A percentile compares a stretch with the other conserved stretches of the same genome.
These are phyloP conservation scores for Tiphia femorata DNA, from an alignment of 2,888 invertebrate species.

Conservation along the genomic window DNA sequence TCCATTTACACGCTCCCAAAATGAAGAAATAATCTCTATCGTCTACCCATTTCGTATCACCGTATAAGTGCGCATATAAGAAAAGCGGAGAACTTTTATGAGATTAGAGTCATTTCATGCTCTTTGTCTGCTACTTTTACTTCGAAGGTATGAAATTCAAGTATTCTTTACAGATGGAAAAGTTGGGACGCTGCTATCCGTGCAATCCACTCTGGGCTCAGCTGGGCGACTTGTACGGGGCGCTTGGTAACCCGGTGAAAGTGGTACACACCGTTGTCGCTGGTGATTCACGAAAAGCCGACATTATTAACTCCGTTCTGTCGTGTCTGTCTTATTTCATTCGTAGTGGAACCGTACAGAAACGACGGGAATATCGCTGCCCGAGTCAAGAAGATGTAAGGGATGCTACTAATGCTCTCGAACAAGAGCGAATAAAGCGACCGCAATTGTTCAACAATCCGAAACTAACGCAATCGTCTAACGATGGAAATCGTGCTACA, in stretches of 20 bases:
- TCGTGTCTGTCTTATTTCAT: constrained; percentile 89
- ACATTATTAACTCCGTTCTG: constrained; percentile 80
- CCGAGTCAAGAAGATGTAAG: constrained; percentile 53
- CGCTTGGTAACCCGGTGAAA: constrained; percentile 82
- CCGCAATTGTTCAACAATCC: constrained; percentile 34
- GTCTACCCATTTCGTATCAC: too few relatives aligned
- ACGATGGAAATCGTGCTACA: constrained; percentile 19
- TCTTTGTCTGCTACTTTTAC: background rate
- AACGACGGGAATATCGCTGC: constrained; percentile 52
- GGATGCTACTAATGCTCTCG: constrained; percentile 52
- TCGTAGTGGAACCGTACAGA: constrained; percentile 64
- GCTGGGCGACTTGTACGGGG: constrained; percentile 88
- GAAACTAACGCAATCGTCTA: constrained; percentile 12
- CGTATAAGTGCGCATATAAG: too few relatives aligned
- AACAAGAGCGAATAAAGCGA: constrained; percentile 46
- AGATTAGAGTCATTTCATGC: background rate
- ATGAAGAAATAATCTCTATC: too few relatives aligned
- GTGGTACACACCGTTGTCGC: constrained; percentile 85
- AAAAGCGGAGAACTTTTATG: too few relatives aligned
- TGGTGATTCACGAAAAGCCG: constrained; percentile 74
- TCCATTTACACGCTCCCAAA: too few relatives aligned
- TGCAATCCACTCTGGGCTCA: constrained; percentile 95
- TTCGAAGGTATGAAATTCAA: background rate
- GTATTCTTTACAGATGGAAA: constrained; percentile 61
- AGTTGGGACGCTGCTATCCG: constrained; percentile 76